phyloP scores from a whole-genome alignment of 2,113 vertebrate genomes.

The Bubalus kerabau region DNA sequence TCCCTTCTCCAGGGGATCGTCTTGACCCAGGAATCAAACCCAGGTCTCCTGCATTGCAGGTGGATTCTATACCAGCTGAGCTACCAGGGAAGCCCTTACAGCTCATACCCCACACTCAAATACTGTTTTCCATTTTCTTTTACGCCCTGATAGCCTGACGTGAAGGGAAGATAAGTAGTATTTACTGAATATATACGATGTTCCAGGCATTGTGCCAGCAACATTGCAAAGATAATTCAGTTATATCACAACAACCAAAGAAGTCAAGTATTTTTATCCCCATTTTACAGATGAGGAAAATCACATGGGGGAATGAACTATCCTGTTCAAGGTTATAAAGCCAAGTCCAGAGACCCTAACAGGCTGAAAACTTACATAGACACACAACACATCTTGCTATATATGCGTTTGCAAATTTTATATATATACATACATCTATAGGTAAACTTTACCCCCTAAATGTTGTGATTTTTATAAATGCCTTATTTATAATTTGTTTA shows the following conservation, averaged over 20 bases:
- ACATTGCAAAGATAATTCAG: background rate
- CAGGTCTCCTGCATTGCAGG: background rate
- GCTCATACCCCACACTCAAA: background rate
- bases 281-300: background rate
- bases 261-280: background rate
- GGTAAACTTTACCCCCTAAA: background rate
- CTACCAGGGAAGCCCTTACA: background rate
- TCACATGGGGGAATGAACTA: background rate
- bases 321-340: background rate
- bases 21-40: background rate
- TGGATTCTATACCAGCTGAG: background rate
- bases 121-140: background rate
- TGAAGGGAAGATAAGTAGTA: background rate
- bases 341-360: background rate
- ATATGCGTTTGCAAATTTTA: background rate
- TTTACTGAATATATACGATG: background rate
- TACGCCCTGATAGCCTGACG: background rate
- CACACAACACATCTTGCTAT: background rate
- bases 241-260: background rate
- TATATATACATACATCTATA: background rate
- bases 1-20: background rate
- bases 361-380: background rate
- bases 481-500: background rate
- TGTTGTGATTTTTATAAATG: background rate
- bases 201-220: background rate